These are phyloP conservation scores for Phylloscopus whistleri DNA, from an alignment of 2,113 vertebrate genomes.

Conservation along the genomic window DNA sequence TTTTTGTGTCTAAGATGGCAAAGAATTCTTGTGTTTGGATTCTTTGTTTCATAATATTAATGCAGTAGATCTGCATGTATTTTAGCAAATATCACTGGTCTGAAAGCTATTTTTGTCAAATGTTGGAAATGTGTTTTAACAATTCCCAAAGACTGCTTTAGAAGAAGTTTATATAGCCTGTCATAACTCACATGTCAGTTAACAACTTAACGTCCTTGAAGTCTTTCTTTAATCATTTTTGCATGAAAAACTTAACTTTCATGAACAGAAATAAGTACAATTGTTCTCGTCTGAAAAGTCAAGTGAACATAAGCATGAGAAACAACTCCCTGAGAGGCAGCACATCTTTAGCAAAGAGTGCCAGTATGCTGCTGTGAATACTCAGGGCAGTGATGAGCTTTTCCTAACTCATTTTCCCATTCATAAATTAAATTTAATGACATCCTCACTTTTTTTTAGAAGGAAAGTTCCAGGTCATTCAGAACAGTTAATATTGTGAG, in stretches of 20 bases:
- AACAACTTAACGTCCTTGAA: conserved; percentile 29
- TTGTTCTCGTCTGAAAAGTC: conserved; percentile 13
- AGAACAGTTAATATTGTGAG: neutral
- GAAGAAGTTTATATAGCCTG: conserved; percentile 35
- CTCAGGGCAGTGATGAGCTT: neutral
- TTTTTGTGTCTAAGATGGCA: neutral
- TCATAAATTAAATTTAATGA: neutral
- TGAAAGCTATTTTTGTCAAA: conserved; percentile 48
- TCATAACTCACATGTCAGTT: conserved; percentile 51
- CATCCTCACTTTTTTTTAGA: neutral
- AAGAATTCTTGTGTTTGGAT: neutral
- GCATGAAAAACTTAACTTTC: neutral
- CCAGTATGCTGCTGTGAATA: neutral
- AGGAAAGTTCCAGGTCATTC: neutral
- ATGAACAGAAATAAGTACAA: neutral
- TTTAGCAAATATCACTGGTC: conserved; percentile 44
- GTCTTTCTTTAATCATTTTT: conserved; percentile 12
- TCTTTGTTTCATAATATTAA: conserved; percentile 47
- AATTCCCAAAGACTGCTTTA: conserved; percentile 47
- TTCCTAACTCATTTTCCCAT: neutral
- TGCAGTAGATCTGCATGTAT: conserved; percentile 16
- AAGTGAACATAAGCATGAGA: neutral
- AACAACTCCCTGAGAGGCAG: neutral
- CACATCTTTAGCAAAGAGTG: neutral
- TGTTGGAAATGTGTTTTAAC: conserved; percentile 48